A percentile compares a stretch with the other conserved stretches of the same genome.
Evolutionary conservation across 2,888 invertebrate genomes (phyloP).

Genomic region (Athripsodes cinereus): DNA sequence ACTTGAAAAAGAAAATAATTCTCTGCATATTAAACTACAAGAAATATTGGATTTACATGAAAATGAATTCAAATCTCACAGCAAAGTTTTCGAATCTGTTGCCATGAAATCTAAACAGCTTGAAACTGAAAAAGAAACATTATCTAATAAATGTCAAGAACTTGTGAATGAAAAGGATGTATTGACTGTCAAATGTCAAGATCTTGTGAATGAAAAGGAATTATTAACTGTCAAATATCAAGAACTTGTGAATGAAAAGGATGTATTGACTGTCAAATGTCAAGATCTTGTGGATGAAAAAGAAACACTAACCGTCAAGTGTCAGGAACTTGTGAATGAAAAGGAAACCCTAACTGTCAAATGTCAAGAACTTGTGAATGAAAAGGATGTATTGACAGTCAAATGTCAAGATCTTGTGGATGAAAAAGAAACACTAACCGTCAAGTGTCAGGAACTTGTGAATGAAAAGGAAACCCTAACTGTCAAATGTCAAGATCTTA

Average conservation of each 20-base stretch:
- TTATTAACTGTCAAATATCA: too few relatives aligned
- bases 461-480: background rate
- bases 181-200: too few relatives aligned
- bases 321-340: background rate
- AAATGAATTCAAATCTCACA: background rate
- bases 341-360: background rate
- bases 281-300: too few relatives aligned
- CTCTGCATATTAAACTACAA: conserved; percentile 4
- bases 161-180: too few relatives aligned
- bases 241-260: too few relatives aligned
- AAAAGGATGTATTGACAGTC: background rate
- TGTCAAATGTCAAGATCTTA: background rate
- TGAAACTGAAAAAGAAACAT: too few relatives aligned
- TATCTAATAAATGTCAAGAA: too few relatives aligned
- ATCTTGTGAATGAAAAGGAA: too few relatives aligned
- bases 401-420: background rate
- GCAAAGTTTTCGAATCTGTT: too few relatives aligned
- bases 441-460: background rate
- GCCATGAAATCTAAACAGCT: too few relatives aligned
- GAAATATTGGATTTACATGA: too few relatives aligned
- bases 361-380: background rate
- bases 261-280: too few relatives aligned
- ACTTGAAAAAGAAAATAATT: conserved; percentile 18
- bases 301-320: background rate
- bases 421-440: background rate